phyloP scores from a whole-genome alignment of 2,888 invertebrate species.

The Syrista parreyssii region DNA sequence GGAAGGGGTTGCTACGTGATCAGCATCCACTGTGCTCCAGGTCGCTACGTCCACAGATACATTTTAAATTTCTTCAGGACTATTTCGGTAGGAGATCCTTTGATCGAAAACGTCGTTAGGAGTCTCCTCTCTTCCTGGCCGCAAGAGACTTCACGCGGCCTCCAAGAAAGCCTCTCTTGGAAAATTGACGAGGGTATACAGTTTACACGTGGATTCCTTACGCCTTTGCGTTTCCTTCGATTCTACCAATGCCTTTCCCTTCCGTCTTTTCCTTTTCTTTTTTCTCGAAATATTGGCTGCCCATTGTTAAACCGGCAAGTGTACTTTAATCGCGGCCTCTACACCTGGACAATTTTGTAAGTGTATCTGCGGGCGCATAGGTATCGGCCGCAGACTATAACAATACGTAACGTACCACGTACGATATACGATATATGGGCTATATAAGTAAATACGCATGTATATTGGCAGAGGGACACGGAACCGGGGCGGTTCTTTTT shows the following conservation, averaged over 20 bases:
- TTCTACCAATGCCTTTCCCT: constrained; percentile 30
- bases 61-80: constrained; percentile 58
- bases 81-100: constrained; percentile 53
- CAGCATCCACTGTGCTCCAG: constrained; percentile 32
- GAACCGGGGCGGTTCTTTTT: neutral
- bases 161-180: constrained; percentile 10
- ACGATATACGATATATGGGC: too few species aligned
- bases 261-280: constrained; percentile 18
- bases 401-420: too few species aligned
- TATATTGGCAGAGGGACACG: too few species aligned
- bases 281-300: constrained; percentile 4
- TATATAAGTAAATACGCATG: too few species aligned
- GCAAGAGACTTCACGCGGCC: constrained; percentile 33
- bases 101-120: constrained; percentile 60
- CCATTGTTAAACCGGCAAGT: too few species aligned
- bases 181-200: constrained; percentile 42
- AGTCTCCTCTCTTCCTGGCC: constrained; percentile 42
- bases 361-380: too few species aligned
- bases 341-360: too few species aligned
- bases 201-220: constrained; percentile 29
- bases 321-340: too few species aligned
- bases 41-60: constrained; percentile 10
- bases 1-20: constrained; percentile 48
- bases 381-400: too few species aligned
- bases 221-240: constrained; percentile 25